These are phyloP conservation scores for Trachurus trachurus DNA, from an alignment of 2,797 vertebrate species.

Conservation along the genomic window DNA sequence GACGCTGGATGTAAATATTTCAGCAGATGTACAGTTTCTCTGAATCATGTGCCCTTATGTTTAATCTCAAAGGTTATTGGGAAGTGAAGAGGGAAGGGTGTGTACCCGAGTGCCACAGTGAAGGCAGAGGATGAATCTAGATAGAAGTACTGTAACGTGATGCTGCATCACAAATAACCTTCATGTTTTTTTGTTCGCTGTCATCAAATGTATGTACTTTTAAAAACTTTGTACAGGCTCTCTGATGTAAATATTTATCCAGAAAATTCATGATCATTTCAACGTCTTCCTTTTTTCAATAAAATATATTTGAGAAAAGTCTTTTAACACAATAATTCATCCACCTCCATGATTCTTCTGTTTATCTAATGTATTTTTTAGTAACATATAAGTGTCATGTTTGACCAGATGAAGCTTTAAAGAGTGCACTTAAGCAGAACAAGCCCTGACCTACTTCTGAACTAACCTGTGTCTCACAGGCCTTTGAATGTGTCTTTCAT, in stretches of 20 bases:
- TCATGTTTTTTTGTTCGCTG: background rate
- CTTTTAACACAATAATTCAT: background rate
- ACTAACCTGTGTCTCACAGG: background rate
- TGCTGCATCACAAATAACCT: background rate
- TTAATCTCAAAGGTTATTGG: slow-evolving; percentile 29
- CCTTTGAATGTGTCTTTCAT: background rate
- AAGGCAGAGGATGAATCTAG: slow-evolving; percentile 17
- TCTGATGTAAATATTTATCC: background rate
- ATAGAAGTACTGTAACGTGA: background rate
- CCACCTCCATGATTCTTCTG: background rate
- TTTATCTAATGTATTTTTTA: background rate
- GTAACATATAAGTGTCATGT: background rate
- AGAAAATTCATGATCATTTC: background rate
- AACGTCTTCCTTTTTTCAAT: background rate
- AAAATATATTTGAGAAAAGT: background rate
- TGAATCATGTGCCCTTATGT: slow-evolving; percentile 26
- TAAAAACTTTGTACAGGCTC: background rate
- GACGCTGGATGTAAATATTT: slow-evolving; percentile 52
- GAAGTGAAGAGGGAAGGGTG: background rate
- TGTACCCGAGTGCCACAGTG: background rate
- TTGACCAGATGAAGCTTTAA: background rate
- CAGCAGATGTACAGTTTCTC: slow-evolving; percentile 22
- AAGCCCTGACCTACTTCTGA: background rate
- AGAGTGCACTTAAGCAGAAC: background rate
- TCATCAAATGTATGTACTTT: background rate